phyloP scores from a whole-genome alignment of 2,797 vertebrate genomes.

The Siniperca scherzeri region DNA sequence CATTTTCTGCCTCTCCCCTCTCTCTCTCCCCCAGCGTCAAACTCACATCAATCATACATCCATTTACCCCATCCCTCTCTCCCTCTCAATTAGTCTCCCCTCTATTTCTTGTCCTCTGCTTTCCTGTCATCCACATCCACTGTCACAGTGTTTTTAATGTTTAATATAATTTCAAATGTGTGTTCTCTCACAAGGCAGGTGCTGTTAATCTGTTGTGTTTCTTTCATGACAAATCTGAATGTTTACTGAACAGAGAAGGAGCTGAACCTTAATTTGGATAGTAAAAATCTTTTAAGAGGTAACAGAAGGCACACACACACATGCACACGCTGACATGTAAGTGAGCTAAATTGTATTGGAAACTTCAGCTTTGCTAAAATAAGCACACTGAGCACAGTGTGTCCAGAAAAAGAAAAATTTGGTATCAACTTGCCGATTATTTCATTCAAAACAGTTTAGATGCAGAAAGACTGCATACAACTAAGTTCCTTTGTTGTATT shows the following conservation, averaged over 20 bases:
- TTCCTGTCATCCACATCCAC: slow-evolving; percentile 46
- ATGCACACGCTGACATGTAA: background rate
- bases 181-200: slow-evolving; percentile 15
- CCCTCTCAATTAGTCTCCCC: slow-evolving; percentile 69
- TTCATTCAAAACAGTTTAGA: background rate
- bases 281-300: background rate
- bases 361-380: background rate
- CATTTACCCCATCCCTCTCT: slow-evolving; percentile 72
- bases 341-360: background rate
- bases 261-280: background rate
- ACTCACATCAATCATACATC: slow-evolving; percentile 79
- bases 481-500: background rate
- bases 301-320: background rate
- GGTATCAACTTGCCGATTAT: background rate
- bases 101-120: slow-evolving; percentile 58
- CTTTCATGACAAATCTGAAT: slow-evolving; percentile 18
- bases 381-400: too few species aligned
- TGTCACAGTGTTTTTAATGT: slow-evolving; percentile 39
- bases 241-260: slow-evolving; percentile 17
- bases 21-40: slow-evolving; percentile 66
- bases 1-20: slow-evolving; percentile 51
- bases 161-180: slow-evolving; percentile 38
- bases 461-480: background rate
- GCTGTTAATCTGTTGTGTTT: slow-evolving; percentile 14
- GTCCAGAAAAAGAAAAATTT: background rate